Percentiles rank a stretch among this genome's conserved stretches.
Conservation (phyloP, 2,888 invertebrate species). For the Lasioglossum oenotherae region DNA sequence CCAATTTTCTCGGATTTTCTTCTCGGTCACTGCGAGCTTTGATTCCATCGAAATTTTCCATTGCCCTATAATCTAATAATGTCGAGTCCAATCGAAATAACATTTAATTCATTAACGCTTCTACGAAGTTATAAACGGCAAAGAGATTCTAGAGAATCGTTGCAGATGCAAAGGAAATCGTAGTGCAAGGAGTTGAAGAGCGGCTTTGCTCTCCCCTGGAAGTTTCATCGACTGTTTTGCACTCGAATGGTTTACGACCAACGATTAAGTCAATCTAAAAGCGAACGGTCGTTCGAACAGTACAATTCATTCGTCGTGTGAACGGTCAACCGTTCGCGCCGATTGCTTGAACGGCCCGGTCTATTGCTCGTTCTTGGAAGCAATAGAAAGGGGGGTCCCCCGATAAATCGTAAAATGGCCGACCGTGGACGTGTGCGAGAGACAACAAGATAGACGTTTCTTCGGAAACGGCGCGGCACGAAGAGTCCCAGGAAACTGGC, state of each 20-base stretch:
- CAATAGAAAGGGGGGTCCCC: conserved; percentile 26
- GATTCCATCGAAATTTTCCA: background rate
- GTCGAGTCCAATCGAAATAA: background rate
- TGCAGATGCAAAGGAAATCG: background rate
- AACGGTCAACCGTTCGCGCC: background rate
- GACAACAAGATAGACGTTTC: conserved; percentile 45
- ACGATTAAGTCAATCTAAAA: background rate
- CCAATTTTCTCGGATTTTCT: background rate
- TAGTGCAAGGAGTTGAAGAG: background rate
- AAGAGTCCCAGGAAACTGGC: background rate
- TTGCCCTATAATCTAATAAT: background rate
- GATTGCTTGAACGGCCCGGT: background rate
- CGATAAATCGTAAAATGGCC: conserved; percentile 61
- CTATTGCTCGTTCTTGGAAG: conserved; percentile 39
- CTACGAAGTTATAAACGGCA: background rate
- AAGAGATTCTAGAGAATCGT: background rate
- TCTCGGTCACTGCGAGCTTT: background rate
- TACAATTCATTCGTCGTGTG: background rate
- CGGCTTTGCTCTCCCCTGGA: background rate
- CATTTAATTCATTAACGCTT: background rate
- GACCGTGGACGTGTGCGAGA: conserved; percentile 36
- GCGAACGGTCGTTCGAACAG: background rate
- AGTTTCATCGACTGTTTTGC: background rate
- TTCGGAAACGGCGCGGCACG: conserved; percentile 15
- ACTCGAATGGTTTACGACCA: background rate